These are phyloP conservation scores for Drosophila trichaetosa DNA, from an alignment of 2,888 invertebrate species.

Conservation along the genomic window DNA sequence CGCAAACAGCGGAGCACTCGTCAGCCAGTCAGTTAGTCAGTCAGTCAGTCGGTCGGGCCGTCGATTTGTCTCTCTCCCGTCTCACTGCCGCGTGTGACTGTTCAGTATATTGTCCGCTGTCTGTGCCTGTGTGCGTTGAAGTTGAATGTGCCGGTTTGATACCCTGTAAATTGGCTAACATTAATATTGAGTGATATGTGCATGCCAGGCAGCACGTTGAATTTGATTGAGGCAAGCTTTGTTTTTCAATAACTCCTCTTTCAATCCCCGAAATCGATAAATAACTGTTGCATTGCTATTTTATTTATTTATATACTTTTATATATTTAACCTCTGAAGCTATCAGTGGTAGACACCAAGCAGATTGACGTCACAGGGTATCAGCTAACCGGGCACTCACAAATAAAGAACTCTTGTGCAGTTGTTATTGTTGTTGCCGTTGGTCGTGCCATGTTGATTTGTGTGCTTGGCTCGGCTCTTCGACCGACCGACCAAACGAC, in stretches of 20 bases:
- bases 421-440: slow-evolving; percentile 68
- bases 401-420: slow-evolving; percentile 7
- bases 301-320: neutral
- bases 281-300: neutral
- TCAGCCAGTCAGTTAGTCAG: slow-evolving; percentile 42
- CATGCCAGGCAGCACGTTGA: neutral
- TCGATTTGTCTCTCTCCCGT: slow-evolving; percentile 32
- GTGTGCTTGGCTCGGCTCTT: slow-evolving; percentile 61
- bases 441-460: slow-evolving; percentile 81
- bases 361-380: neutral
- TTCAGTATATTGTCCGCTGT: slow-evolving; percentile 26
- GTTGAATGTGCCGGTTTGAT: slow-evolving; percentile 77
- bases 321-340: neutral
- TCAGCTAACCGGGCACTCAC: neutral
- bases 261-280: neutral
- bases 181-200: neutral
- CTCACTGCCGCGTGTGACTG: slow-evolving; percentile 39
- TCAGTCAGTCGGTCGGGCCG: slow-evolving; percentile 32
- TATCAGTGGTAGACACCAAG: neutral
- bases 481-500: slow-evolving; percentile 27
- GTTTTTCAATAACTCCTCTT: neutral
- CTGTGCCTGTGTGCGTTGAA: slow-evolving; percentile 66
- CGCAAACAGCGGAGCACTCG: slow-evolving; percentile 43
- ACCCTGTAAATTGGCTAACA: neutral
- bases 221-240: neutral